These are phyloP conservation scores for Drymodes brunneopygia DNA, from an alignment of 2,113 vertebrate species.

Conservation along the genomic window DNA sequence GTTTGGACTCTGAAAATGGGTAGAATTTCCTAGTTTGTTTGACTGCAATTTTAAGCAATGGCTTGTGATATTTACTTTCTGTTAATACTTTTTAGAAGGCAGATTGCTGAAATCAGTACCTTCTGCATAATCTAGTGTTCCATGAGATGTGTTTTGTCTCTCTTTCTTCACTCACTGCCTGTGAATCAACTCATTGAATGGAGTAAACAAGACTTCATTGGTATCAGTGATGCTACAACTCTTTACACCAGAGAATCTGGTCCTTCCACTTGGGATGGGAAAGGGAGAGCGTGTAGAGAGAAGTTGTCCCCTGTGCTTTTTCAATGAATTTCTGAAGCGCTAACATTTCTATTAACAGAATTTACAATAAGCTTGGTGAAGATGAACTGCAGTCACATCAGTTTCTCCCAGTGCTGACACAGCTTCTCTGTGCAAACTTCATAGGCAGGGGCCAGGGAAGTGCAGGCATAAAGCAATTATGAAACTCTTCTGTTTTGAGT, in stretches of 20 bases:
- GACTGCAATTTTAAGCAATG: background rate
- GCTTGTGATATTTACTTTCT: background rate
- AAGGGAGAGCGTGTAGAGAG: accelerated
- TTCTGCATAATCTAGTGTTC: background rate
- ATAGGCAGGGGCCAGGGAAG: background rate
- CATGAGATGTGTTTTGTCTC: background rate
- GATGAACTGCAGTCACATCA: background rate
- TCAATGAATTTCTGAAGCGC: background rate
- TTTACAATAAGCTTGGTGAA: background rate
- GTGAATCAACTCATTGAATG: background rate
- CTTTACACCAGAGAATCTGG: background rate
- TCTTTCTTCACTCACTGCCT: background rate
- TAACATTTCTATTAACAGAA: background rate
- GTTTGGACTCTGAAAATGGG: background rate
- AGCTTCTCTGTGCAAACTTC: background rate
- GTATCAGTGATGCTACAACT: background rate
- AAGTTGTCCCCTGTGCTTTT: background rate
- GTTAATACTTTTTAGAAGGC: background rate
- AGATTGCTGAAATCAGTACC: background rate
- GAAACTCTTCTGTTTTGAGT: background rate
- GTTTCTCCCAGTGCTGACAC: conserved; percentile 10
- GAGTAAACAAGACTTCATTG: background rate
- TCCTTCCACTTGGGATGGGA: background rate
- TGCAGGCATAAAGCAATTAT: background rate
- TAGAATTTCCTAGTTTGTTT: background rate